Evolutionary conservation across 1,140 invertebrate genomes (phyloP).

Genomic region (Cherax quadricarinatus): DNA sequence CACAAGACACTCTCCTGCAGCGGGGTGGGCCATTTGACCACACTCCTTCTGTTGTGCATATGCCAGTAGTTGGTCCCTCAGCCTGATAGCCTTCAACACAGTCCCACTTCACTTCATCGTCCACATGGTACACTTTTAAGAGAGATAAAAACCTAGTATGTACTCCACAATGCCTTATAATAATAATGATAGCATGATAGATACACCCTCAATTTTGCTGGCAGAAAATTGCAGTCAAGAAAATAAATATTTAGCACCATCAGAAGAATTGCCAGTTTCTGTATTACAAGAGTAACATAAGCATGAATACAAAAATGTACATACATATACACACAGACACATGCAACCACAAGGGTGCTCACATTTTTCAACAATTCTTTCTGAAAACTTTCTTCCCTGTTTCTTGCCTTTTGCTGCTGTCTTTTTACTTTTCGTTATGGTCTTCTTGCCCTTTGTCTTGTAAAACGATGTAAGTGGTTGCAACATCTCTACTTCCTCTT

Average conservation of each 20-base stretch:
- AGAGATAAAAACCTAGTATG: not conserved
- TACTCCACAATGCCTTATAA: no score
- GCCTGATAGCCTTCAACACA: conserved; percentile 75
- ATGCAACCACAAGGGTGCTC: not conserved
- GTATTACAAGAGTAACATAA: no score
- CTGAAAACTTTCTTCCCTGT: conserved; percentile 2
- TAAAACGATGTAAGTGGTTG: no score
- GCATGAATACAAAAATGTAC: not conserved
- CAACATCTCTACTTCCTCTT: not conserved
- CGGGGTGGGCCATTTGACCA: conserved; percentile 75
- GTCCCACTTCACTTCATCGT: conserved; percentile 60
- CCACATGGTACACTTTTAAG: conserved; percentile 35
- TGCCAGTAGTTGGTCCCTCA: conserved; percentile 68
- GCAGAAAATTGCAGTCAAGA: no score
- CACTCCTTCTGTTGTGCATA: conserved; percentile 74
- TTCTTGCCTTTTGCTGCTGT: conserved; percentile 17
- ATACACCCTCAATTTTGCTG: no score
- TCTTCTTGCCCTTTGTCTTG: not conserved
- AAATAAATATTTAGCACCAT: no score
- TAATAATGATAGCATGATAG: no score
- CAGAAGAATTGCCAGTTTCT: no score
- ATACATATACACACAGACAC: not conserved
- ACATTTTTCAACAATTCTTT: conserved; percentile 30
- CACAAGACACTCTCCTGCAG: conserved; percentile 75
- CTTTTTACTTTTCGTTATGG: not conserved